Evolutionary conservation across 2,888 invertebrate species (phyloP).

Genomic region (Nomada lathburiana): DNA sequence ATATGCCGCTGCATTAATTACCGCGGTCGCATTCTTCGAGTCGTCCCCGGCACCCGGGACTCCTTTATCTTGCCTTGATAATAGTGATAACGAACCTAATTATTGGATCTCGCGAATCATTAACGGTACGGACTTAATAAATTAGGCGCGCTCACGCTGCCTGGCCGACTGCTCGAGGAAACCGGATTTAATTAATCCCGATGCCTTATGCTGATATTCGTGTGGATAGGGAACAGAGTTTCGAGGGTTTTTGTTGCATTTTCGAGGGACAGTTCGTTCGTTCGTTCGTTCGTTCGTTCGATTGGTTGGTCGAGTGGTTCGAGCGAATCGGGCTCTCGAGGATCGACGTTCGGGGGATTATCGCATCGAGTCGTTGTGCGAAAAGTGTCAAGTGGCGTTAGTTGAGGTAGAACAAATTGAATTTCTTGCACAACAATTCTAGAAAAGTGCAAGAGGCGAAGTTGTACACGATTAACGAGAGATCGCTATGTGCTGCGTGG

Average conservation of each 20-base stretch:
- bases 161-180: constrained; percentile 55
- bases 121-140: constrained; percentile 71
- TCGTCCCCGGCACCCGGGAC: constrained; percentile 62
- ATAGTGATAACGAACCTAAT: constrained; percentile 75
- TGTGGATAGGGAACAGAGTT: neutral
- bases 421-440: too few species aligned
- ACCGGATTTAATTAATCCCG: constrained; percentile 71
- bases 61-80: constrained; percentile 73
- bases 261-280: constrained; percentile 8
- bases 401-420: neutral
- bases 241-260: constrained; percentile 35
- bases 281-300: constrained; percentile 5
- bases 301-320: constrained; percentile 17
- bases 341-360: constrained; percentile 1
- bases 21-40: constrained; percentile 73
- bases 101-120: constrained; percentile 75
- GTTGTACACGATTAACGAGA: neutral
- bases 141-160: constrained; percentile 64
- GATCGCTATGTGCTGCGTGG: neutral
- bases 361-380: neutral
- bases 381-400: neutral
- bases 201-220: constrained; percentile 51
- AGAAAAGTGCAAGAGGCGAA: neutral
- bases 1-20: constrained; percentile 81
- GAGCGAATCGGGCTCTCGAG: neutral